Evolutionary conservation across 2,113 vertebrate genomes (phyloP).

Genomic region (Girardinichthys multiradiatus): DNA sequence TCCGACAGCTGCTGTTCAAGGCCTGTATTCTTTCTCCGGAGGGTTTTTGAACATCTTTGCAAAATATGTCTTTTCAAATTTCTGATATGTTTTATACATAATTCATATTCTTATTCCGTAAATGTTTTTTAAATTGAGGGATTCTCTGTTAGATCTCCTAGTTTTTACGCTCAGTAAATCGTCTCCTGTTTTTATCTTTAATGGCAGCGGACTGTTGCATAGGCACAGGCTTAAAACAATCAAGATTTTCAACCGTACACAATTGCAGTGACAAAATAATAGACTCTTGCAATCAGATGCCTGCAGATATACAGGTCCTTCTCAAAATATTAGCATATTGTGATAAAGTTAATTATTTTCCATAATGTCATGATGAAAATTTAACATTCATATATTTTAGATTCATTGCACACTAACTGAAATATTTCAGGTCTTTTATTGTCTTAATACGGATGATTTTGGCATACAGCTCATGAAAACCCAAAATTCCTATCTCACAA

Average conservation of each 20-base stretch:
- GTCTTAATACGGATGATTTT: no score
- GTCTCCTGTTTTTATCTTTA: background rate
- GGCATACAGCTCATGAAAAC: no score
- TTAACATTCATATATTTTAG: no score
- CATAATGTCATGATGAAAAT: no score
- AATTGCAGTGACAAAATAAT: background rate
- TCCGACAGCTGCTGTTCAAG: background rate
- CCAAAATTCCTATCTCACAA: no score
- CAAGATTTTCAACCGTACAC: background rate
- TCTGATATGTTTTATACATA: background rate
- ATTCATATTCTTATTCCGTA: background rate
- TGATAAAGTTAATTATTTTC: no score
- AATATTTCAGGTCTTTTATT: no score
- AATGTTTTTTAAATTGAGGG: background rate
- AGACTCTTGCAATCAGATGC: background rate
- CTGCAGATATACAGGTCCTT: background rate
- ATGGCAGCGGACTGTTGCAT: conserved; percentile 2
- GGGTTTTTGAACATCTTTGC: background rate
- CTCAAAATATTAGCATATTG: no score
- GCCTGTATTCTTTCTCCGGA: conserved; percentile 5
- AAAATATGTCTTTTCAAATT: background rate
- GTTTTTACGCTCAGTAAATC: background rate
- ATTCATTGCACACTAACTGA: no score
- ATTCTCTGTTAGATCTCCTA: conserved; percentile 5
- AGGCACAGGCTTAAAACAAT: background rate